Evolutionary conservation across 2,888 invertebrate species (phyloP), one percentile per base, ranked within the genome.

Genomic region (Orgyia antiqua): DNA sequence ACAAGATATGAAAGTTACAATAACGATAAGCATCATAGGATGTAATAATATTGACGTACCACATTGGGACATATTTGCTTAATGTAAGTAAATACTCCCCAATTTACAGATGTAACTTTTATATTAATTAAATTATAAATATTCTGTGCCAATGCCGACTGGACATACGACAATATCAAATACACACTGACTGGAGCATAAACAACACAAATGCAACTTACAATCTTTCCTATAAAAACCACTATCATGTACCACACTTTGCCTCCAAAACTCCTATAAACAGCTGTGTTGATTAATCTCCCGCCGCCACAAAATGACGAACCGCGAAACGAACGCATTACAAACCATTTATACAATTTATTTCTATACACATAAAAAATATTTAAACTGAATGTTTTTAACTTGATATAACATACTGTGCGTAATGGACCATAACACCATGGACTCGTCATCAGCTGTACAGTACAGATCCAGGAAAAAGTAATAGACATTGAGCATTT

Each of bases 311-410:
- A 50, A 37, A 24, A 4, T 15, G 4, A 33, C 37, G 23, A 47
- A 51, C 39, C 45, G 48, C 56, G 40, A 55, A 49, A 45, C 47
- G 54, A 43, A 53, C 59, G 51, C 52, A 42, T 57, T 60, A 67
- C 67, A 60, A 60, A 64, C 59, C 56, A 58, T 58, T 60, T 55
- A 57, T 62, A 64, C 60, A 65, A 63, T 64, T 68, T 68, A 75
- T 46, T 59, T 52, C 70, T 77, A 74, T 70, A 74, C 69, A 72
- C 74, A 68, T 74, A 73, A 74, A 76, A n/a, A 72, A 68, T 70
- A 66, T 73, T 64, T 66, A 72, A 78, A 77, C 71, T 59, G 58
- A 74, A 74, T 59, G 39, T 61, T 54, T n/a, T 54, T 51, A 52
- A 50, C 56, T 64, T 64, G 51, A 56, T 60, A 63, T 60, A 52